These are phyloP conservation scores for Solenopsis invicta DNA, from an alignment of 1,140 invertebrate genomes.

Conservation along the genomic window DNA sequence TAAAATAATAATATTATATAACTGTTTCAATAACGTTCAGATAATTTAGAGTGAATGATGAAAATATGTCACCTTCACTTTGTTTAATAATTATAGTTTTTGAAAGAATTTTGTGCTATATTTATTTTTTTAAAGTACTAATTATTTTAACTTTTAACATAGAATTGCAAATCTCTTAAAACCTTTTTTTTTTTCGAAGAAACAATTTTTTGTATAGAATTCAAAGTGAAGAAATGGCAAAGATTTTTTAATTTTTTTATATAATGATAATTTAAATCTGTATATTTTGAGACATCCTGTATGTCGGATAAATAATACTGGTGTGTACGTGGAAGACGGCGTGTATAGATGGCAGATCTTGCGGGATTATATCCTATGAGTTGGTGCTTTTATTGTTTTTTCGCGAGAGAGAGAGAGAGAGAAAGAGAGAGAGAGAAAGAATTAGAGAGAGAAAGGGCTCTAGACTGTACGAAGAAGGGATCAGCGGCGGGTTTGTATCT, in stretches of 20 bases:
- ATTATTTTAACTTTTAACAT: too few relatives aligned
- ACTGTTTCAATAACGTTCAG: too few relatives aligned
- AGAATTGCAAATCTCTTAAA: too few relatives aligned
- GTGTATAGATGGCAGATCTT: conserved; percentile 41
- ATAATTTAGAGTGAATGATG: too few relatives aligned
- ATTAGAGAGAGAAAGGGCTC: background rate
- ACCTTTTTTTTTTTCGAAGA: too few relatives aligned
- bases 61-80: too few relatives aligned
- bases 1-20: too few relatives aligned
- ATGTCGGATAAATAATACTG: background rate
- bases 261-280: background rate
- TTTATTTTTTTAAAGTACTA: too few relatives aligned
- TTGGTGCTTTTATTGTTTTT: conserved; percentile 73
- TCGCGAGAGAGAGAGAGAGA: conserved; percentile 15
- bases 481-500: conserved; percentile 76
- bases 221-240: background rate
- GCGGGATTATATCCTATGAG: conserved; percentile 61
- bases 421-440: background rate
- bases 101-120: too few relatives aligned
- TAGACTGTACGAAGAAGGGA: conserved; percentile 29
- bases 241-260: background rate
- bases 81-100: too few relatives aligned
- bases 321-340: background rate
- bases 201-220: background rate
- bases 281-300: background rate